Evolutionary conservation across 2,888 invertebrate genomes (phyloP).

Genomic region (Conus canariensis): DNA sequence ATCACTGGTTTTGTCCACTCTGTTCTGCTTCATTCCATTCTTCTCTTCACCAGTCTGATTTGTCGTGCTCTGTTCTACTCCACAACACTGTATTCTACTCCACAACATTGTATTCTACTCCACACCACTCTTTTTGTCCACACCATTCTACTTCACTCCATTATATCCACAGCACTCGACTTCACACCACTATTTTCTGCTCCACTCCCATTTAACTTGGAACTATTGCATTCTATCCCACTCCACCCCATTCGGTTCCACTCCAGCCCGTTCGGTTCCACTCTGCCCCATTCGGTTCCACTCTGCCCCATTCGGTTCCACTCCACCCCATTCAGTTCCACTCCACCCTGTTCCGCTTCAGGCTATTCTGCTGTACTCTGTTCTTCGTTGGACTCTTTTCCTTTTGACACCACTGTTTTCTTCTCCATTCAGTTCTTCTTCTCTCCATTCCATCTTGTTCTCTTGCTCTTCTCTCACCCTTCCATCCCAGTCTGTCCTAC

Average conservation of each 20-base stretch:
- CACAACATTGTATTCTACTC: too few relatives aligned
- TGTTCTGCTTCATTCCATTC: neutral
- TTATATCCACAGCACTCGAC: too few relatives aligned
- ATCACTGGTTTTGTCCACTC: neutral
- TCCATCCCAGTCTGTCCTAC: too few relatives aligned
- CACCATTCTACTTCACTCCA: too few relatives aligned
- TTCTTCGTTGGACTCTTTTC: neutral
- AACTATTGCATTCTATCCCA: too few relatives aligned
- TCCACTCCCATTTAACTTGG: too few relatives aligned
- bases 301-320: neutral
- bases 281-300: neutral
- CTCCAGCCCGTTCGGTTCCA: neutral
- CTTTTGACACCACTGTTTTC: neutral
- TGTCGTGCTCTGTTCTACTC: neutral
- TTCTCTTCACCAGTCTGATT: neutral
- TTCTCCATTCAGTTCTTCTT: neutral
- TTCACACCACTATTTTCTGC: too few relatives aligned
- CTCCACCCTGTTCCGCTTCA: neutral
- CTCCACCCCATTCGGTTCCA: neutral
- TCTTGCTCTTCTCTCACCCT: too few relatives aligned
- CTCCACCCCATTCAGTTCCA: neutral
- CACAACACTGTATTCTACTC: neutral
- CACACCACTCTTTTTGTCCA: too few relatives aligned
- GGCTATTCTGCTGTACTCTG: neutral
- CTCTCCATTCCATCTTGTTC: neutral